A percentile compares a stretch with the other conserved stretches of the same genome.
These are phyloP conservation scores for Pedionomus torquatus DNA, from an alignment of 2,113 vertebrate genomes.

Conservation along the genomic window DNA sequence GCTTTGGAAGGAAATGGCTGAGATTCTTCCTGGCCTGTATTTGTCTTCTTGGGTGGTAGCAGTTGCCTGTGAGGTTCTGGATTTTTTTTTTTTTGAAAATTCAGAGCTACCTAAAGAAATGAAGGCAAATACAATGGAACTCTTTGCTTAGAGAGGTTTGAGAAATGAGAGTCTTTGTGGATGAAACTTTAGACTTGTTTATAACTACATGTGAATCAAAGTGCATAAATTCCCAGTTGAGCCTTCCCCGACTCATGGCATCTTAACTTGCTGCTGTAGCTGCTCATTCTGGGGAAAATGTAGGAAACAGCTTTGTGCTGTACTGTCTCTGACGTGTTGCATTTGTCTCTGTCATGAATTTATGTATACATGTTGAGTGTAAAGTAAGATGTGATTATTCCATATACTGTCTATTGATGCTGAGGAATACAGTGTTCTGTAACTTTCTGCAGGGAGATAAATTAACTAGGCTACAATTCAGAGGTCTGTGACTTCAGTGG, in stretches of 20 bases:
- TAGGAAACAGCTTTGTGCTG: neutral
- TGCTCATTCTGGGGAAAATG: neutral
- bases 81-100: neutral
- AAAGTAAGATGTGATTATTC: neutral
- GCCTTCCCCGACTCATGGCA: neutral
- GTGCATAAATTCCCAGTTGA: neutral
- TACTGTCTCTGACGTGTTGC: neutral
- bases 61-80: neutral
- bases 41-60: neutral
- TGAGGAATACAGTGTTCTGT: neutral
- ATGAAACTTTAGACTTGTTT: neutral
- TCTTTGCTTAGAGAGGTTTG: neutral
- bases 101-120: neutral
- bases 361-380: neutral
- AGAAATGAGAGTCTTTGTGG: neutral
- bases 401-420: neutral
- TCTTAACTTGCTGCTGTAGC: neutral
- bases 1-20: neutral
- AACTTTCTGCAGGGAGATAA: neutral
- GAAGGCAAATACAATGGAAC: neutral
- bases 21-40: neutral
- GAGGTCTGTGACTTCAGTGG: accelerated
- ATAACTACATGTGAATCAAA: neutral
- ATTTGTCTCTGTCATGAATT: neutral
- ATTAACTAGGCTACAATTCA: neutral